Evolutionary conservation across 2,888 invertebrate species (phyloP), one percentile per base, ranked within the genome.

Genomic region (Lucinisca nassula): DNA sequence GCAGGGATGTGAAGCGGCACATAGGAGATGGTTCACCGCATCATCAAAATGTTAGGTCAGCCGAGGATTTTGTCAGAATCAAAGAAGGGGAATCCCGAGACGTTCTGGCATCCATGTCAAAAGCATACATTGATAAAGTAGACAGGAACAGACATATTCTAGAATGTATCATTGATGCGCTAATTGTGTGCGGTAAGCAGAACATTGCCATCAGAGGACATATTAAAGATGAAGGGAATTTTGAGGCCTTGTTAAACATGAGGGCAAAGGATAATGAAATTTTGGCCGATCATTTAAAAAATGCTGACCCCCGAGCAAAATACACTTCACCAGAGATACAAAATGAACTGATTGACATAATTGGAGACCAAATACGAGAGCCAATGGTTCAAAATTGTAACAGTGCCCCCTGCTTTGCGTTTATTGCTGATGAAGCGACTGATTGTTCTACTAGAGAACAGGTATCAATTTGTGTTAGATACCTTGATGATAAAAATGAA

Each of bases 111-210:
- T 27, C 55, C 17, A 12, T 79, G 24, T 79, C 79, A 10, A 21
- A 40, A 12, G 27, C 30, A 2, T 35, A 80, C 51, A 55, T 51
- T 14, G 35, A 4, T 51, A 24, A 51, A 12, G 79, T 80, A 3
- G 35, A 61, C 6, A 49, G 51, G 24, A 80, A 80, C 73, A 45
- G 79, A 51, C 32, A 72, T 3, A 80, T 72, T 17, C 49, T 80
- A 37, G 35, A 35, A 72, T 72, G 51, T n/a, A 80, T 80, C 24
- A 38, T 80, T 21, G 72, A 80, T 2, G 51, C 73, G 17, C 35
- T 80, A 32, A 82, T 82, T 30, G 4, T 82, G 8, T 82, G 82
- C 77, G 82, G 82, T 10, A 82, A 55, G n/a, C 77, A 77, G 27
- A 55, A 37, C 17, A n/a, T 82, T 51, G 38, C 78, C 0, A 17